Evolutionary conservation across 2,113 vertebrate genomes (phyloP), one percentile per base, ranked within the genome.

Genomic region (Felis chaus): DNA sequence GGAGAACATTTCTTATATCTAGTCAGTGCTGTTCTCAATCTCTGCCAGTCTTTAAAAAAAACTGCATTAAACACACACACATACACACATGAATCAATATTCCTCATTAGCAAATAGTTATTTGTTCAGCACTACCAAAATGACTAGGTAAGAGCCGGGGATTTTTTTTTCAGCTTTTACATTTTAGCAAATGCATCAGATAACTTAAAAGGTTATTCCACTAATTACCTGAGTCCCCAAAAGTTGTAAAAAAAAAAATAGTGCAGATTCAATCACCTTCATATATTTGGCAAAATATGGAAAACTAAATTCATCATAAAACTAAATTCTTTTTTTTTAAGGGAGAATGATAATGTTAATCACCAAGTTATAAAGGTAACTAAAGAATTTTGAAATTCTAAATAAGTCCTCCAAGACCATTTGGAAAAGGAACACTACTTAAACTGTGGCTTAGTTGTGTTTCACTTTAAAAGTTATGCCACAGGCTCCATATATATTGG

Each of bases 131-230:
- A 96, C 94, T 98, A 98, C 97, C 89, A 0, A 1, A 97, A 97
- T 57, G 61, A 68, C 29, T 98, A 98, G 96, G 98, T 98, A 98
- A 97, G 94, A 98, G 97, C 91, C 97, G 92, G 98, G 95, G 95
- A 96, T 96, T 97, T 48, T 97, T 97, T 45, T 45, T 71, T 71
- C 97, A 97, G 96, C 97, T 95, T 98, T 98, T 98, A 96, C 88
- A 97, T 98, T 98, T 98, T 98, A 98, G 97, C 98, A 96, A 98
- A 97, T 73, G 48, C 4, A 78, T 57, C 45, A 93, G 25, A 65
- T 63, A 96, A 97, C 94, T 98, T 97, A 98, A 91, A 97, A 94
- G 81, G 92, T 97, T 97, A 96, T 0, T 0, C 85, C 90, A 68
- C 74, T 79, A 98, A 97, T 84, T 92, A 94, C 53, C 88, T 89